Conservation (phyloP, 2,113 vertebrate species). For the Heliornis fulica region DNA sequence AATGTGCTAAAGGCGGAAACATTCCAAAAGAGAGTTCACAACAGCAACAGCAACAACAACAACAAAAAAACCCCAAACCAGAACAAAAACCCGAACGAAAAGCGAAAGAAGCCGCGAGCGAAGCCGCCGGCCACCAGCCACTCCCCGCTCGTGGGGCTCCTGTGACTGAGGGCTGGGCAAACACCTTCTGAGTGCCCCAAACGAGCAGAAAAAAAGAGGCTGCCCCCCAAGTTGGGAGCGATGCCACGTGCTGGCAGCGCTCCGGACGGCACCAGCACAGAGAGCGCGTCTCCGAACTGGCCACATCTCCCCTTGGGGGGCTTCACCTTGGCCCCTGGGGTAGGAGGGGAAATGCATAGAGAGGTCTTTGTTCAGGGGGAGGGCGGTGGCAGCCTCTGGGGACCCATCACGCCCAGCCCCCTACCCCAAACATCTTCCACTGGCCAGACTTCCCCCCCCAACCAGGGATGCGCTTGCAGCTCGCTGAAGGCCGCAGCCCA, state of each 20-base stretch:
- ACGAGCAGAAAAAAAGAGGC: background rate
- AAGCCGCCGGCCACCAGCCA: background rate
- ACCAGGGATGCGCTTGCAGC: background rate
- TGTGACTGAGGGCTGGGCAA: constrained; percentile 2
- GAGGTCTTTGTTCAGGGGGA: constrained; percentile 57
- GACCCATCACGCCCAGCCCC: background rate
- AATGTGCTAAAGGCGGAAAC: constrained; percentile 86
- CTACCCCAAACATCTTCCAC: background rate
- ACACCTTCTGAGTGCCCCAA: background rate
- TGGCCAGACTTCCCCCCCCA: background rate
- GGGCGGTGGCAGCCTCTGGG: background rate
- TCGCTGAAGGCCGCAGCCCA: rapidly evolving
- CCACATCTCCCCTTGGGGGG: background rate
- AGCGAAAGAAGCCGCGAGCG: background rate
- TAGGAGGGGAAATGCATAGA: constrained; percentile 47
- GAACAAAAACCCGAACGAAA: background rate
- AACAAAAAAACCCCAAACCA: too few species aligned
- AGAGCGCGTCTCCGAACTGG: background rate
- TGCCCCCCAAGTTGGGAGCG: background rate
- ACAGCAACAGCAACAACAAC: too few species aligned
- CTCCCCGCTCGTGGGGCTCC: background rate
- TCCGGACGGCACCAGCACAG: rapidly evolving
- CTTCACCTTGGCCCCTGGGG: background rate
- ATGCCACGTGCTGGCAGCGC: background rate
- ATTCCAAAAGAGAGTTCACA: constrained; percentile 63